Conservation (phyloP, 1,140 invertebrate species). For the Drosophila lacertosa region DNA sequence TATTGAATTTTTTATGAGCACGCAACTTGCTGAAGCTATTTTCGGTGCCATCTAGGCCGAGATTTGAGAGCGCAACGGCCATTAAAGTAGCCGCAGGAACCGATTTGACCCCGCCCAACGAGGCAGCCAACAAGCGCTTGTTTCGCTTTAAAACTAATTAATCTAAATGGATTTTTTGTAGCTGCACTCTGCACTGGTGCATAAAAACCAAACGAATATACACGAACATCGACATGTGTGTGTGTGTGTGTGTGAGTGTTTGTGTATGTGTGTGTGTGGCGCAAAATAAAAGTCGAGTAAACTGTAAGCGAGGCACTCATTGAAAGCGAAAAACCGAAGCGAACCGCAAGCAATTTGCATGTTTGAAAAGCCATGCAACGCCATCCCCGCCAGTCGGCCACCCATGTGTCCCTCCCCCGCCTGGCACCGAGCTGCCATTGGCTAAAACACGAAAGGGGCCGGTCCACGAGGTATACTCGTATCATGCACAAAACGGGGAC, state of each 20-base stretch:
- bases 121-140: conserved; percentile 18
- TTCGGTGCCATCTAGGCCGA: conserved; percentile 18
- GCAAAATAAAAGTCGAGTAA: conserved; percentile 57
- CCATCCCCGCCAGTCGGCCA: conserved; percentile 13
- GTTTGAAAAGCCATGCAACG: conserved; percentile 74
- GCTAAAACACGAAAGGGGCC: conserved; percentile 77
- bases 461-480: conserved; percentile 53
- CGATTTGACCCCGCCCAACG: conserved; percentile 13
- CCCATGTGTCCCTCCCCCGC: conserved; percentile 10
- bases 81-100: conserved; percentile 31
- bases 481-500: conserved; percentile 79
- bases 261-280: conserved; percentile 20
- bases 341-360: conserved; percentile 82
- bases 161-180: conserved; percentile 81
- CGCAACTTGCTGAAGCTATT: conserved; percentile 20
- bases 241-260: too few relatives aligned
- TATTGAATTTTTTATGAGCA: conserved; percentile 38
- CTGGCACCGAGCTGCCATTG: conserved; percentile 66
- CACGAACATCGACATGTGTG: background rate
- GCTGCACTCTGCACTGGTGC: conserved; percentile 61
- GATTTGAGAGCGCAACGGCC: conserved; percentile 25
- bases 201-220: conserved; percentile 48
- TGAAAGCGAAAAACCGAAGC: conserved; percentile 80
- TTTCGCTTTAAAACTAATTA: conserved; percentile 79
- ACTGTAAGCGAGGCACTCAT: conserved; percentile 77